These are phyloP conservation scores for Bryconaethiops microstoma DNA, from an alignment of 2,797 vertebrate species.

Conservation along the genomic window DNA sequence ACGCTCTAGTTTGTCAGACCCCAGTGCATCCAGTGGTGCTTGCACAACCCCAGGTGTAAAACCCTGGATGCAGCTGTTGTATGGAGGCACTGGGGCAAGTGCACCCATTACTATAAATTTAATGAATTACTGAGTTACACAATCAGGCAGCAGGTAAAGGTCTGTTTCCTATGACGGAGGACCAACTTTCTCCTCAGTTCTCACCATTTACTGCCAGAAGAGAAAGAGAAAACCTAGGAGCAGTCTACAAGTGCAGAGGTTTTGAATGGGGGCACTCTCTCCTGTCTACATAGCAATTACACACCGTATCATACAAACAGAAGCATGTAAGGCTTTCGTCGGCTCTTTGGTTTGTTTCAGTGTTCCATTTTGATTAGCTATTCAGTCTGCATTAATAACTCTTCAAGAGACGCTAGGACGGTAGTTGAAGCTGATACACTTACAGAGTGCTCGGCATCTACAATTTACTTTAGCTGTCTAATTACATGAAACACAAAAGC, in stretches of 20 bases:
- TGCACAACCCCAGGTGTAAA: slow-evolving; percentile 22
- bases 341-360: slow-evolving; percentile 8
- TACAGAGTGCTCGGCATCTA: slow-evolving; percentile 5
- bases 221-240: neutral
- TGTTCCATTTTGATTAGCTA: slow-evolving; percentile 16
- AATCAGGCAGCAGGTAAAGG: slow-evolving; percentile 36
- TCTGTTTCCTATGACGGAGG: neutral
- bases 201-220: neutral
- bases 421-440: slow-evolving; percentile 29
- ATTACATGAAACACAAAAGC: slow-evolving; percentile 22
- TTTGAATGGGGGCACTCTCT: slow-evolving; percentile 32
- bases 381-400: slow-evolving; percentile 27
- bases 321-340: neutral
- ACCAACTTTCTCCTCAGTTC: slow-evolving; percentile 1
- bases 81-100: slow-evolving; percentile 34
- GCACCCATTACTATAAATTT: slow-evolving; percentile 24
- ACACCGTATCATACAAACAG: slow-evolving; percentile 8
- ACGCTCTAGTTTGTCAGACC: slow-evolving; percentile 6
- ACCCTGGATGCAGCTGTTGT: slow-evolving; percentile 26
- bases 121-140: slow-evolving; percentile 39
- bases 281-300: slow-evolving; percentile 39
- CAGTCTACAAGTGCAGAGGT: slow-evolving; percentile 18
- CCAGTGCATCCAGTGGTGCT: slow-evolving; percentile 4
- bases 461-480: slow-evolving; percentile 14
- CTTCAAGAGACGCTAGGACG: slow-evolving; percentile 12